Conservation (phyloP, 2,888 invertebrate genomes). For the Dermolepida albohirtum region DNA sequence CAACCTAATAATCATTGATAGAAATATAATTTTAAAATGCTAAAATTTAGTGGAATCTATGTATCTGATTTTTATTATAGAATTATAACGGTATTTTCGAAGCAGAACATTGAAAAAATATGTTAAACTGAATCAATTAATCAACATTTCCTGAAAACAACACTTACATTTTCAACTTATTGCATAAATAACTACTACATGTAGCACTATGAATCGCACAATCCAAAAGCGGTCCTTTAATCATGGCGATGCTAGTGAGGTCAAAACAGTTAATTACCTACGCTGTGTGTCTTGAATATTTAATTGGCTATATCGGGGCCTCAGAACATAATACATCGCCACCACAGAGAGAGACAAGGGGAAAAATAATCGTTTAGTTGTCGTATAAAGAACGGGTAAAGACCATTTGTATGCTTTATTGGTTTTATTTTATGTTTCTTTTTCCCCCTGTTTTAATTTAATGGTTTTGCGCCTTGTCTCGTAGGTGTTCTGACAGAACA, state of each 20-base stretch:
- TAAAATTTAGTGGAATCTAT: too few relatives aligned
- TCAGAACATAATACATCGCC: neutral
- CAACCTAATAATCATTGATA: too few relatives aligned
- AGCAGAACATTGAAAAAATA: too few relatives aligned
- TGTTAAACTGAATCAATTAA: too few relatives aligned
- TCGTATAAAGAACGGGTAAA: conserved; percentile 15
- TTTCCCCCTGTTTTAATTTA: conserved; percentile 5
- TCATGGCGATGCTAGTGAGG: conserved; percentile 38
- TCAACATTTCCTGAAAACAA: neutral
- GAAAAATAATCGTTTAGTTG: neutral
- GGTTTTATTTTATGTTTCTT: neutral
- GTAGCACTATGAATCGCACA: conserved; percentile 3
- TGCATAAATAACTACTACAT: neutral
- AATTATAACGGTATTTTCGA: too few relatives aligned
- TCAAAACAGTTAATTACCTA: conserved; percentile 49
- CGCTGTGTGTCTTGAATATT: conserved; percentile 51
- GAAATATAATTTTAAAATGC: too few relatives aligned
- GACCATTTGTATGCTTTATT: conserved; percentile 1
- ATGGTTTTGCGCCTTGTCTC: conserved; percentile 4
- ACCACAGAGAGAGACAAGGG: neutral
- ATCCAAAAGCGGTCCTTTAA: conserved; percentile 6
- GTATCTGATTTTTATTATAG: too few relatives aligned
- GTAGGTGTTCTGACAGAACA: neutral
- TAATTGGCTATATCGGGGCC: conserved; percentile 44
- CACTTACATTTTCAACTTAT: too few relatives aligned